These are phyloP conservation scores for Vidua macroura DNA, from an alignment of 2,113 vertebrate species.

Conservation along the genomic window DNA sequence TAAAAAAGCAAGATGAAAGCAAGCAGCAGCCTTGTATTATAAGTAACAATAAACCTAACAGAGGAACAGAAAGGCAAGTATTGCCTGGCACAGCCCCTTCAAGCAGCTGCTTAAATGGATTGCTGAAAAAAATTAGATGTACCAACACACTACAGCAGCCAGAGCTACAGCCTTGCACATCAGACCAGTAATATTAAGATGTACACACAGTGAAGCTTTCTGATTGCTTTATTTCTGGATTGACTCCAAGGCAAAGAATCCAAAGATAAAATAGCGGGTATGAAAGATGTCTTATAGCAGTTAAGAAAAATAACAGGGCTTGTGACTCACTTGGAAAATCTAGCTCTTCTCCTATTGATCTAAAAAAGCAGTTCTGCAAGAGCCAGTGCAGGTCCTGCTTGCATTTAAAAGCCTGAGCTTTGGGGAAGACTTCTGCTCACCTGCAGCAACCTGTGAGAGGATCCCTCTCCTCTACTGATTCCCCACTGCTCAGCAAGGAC, in stretches of 20 bases:
- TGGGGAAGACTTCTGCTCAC: background rate
- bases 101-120: background rate
- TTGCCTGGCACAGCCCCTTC: background rate
- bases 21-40: background rate
- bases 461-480: background rate
- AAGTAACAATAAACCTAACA: background rate
- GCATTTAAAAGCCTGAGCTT: background rate
- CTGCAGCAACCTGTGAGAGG: background rate
- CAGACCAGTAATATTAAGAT: background rate
- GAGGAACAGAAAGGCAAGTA: background rate
- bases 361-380: background rate
- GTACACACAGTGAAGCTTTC: background rate
- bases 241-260: background rate
- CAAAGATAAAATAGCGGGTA: background rate
- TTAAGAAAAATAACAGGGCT: background rate
- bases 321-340: background rate
- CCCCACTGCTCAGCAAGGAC: background rate
- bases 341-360: background rate
- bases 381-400: background rate
- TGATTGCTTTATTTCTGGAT: background rate
- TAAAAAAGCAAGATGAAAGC: conserved; percentile 30
- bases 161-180: background rate
- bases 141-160: background rate
- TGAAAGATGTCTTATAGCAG: background rate
- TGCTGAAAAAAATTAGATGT: background rate